Base-by-base conservation (phyloP, 1,140 invertebrate genomes). In the Telenomus remus region DNA sequence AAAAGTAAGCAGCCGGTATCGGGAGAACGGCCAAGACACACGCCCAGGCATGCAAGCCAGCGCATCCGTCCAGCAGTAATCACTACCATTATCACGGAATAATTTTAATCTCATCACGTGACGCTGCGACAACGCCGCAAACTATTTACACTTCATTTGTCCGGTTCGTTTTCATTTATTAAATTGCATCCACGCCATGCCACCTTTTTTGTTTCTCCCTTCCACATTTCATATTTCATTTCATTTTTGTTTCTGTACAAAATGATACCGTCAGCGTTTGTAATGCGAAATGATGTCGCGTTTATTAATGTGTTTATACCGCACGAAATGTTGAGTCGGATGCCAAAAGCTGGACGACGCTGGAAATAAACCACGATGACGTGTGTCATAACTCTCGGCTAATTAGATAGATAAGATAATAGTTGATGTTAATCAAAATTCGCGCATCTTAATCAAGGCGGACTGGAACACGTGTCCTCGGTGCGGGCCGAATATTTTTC, bases 31-130 rank as follows among this genome's bases (percentile, higher is more conserved):
- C 55, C 15, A 54, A 53, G 54, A 56, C 56, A 76, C 78, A 81
- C 82, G 81, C 79, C 76, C 43, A 59, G 78, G 79, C 70, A 84
- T 66, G 76, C 78, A 71, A 75, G 65, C 61, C 42, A 50, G 39
- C 59, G 74, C 76, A 70, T 80, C 57, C 56, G 35, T 64, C 16
- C 50, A 48, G 74, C 56, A 78, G 81, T 84, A 84, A 84, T 84
- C 76, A 64, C 79, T 60, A 69, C 69, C 73, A 75, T 71, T 59
- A 51, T 48, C 46, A 43, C 49, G 59, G 71, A 80, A 82, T 79
- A 74, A 81, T 82, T 80, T 81, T 76, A 75, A 79, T 79, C 71
- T 72, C 69, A 78, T 65, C 65, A 54, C 69, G 65, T 78, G 75
- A 73, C 73, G 64, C 63, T 63, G 71, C 71, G 50, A 70, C 74